A percentile compares a stretch with the other conserved stretches of the same genome.
Evolutionary conservation across 2,888 invertebrate genomes (phyloP).

Genomic region (Hyalella azteca): DNA sequence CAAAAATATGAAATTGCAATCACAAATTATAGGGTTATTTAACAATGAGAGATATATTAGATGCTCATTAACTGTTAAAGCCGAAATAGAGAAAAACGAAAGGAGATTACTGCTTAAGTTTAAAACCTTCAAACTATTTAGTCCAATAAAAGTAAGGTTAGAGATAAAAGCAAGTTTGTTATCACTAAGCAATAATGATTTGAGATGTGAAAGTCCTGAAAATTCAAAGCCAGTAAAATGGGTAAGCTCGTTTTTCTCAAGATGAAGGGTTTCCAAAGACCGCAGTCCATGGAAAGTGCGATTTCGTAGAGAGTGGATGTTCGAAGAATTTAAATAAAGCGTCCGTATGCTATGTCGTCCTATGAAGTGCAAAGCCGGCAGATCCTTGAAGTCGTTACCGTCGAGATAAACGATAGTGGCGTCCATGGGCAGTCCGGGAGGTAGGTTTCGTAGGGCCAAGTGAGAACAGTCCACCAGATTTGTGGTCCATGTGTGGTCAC

Average conservation of each 20-base stretch:
- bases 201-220: constrained; percentile 78
- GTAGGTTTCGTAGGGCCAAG: constrained; percentile 67
- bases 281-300: constrained; percentile 88
- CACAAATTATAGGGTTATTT: constrained; percentile 89
- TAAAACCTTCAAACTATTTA: constrained; percentile 82
- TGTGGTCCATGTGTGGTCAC: constrained; percentile 90
- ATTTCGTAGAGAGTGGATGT: constrained; percentile 83
- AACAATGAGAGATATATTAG: constrained; percentile 82
- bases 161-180: constrained; percentile 83
- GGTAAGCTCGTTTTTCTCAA: constrained; percentile 84
- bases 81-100: constrained; percentile 83
- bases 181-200: constrained; percentile 85
- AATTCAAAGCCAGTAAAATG: constrained; percentile 83
- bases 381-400: constrained; percentile 85
- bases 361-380: constrained; percentile 87
- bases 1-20: constrained; percentile 78
- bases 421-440: constrained; percentile 89
- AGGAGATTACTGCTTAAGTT: constrained; percentile 84
- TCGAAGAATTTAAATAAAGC: constrained; percentile 86
- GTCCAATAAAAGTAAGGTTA: constrained; percentile 80
- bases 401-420: constrained; percentile 93
- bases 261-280: constrained; percentile 78
- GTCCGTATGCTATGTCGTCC: constrained; percentile 88
- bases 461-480: constrained; percentile 84
- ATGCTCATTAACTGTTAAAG: constrained; percentile 80